phyloP scores from a whole-genome alignment of 92 coral and sea anemone genomes.

The Diadumene lineata region DNA sequence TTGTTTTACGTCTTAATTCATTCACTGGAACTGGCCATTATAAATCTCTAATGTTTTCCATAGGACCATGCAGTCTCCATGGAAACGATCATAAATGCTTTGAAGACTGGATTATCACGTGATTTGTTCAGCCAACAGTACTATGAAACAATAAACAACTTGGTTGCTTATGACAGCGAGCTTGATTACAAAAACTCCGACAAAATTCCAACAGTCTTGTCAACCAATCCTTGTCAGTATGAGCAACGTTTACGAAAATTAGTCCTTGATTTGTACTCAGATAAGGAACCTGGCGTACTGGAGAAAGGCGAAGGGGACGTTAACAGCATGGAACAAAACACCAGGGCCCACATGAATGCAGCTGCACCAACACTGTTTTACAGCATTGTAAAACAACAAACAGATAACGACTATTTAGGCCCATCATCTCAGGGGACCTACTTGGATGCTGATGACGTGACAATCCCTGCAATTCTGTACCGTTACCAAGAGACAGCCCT shows the following conservation, averaged over 20 bases:
- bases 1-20: too few relatives aligned
- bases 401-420: neutral
- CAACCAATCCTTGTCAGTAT: conserved; percentile 66
- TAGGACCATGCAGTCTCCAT: conserved; percentile 62
- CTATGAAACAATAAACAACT: conserved; percentile 48
- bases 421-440: conserved; percentile 3
- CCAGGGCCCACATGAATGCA: conserved; percentile 1
- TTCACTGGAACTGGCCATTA: too few relatives aligned
- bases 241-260: conserved; percentile 65
- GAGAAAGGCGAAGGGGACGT: conserved; percentile 19
- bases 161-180: conserved; percentile 66
- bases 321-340: conserved; percentile 10
- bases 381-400: conserved; percentile 7
- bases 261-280: conserved; percentile 76
- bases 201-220: conserved; percentile 60
- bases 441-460: neutral
- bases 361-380: conserved; percentile 5
- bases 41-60: neutral
- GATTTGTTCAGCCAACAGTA: conserved; percentile 52
- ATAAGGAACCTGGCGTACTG: conserved; percentile 22
- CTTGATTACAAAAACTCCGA: conserved; percentile 38
- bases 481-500: conserved; percentile 27
- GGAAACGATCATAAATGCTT: conserved; percentile 61
- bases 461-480: conserved; percentile 6
- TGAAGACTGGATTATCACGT: conserved; percentile 34